These are phyloP conservation scores for Harpalus rubripes DNA, from an alignment of 2,888 invertebrate genomes.

Conservation along the genomic window DNA sequence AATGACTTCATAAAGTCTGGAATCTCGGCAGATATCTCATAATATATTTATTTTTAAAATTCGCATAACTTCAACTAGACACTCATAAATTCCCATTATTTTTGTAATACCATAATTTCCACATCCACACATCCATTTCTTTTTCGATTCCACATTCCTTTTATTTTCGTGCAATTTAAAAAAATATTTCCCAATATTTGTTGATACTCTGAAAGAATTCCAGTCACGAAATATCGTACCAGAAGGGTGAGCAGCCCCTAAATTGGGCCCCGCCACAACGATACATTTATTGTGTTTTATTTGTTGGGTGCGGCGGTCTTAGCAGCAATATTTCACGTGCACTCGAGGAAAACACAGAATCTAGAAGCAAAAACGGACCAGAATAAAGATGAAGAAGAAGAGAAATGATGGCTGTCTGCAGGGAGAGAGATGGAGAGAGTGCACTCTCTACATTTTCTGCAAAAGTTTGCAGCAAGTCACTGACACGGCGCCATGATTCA, in stretches of 20 bases:
- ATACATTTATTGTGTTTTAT: constrained; percentile 49
- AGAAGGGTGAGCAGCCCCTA: constrained; percentile 18
- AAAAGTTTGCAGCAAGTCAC: constrained; percentile 37
- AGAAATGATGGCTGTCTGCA: constrained; percentile 32
- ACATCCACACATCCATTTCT: neutral
- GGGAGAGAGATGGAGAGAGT: neutral
- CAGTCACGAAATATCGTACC: constrained; percentile 35
- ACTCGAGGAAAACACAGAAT: constrained; percentile 25
- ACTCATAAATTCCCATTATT: neutral
- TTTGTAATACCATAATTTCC: neutral
- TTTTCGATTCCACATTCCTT: neutral
- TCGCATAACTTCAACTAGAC: neutral
- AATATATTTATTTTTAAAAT: neutral
- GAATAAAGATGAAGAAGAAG: constrained; percentile 48
- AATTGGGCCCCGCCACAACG: constrained; percentile 28
- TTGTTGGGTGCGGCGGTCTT: constrained; percentile 34
- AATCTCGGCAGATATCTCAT: neutral
- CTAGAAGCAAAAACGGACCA: constrained; percentile 19
- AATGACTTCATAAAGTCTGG: neutral
- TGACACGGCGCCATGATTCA: constrained; percentile 29
- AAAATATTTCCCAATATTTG: constrained; percentile 25
- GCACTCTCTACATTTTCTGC: constrained; percentile 27
- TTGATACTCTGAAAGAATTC: constrained; percentile 18
- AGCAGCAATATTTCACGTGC: constrained; percentile 47
- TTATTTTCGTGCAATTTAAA: neutral